Percentiles rank a stretch among this genome's conserved stretches.
phyloP scores from a whole-genome alignment of 2,888 invertebrate species.

The Drosophila planitibia region DNA sequence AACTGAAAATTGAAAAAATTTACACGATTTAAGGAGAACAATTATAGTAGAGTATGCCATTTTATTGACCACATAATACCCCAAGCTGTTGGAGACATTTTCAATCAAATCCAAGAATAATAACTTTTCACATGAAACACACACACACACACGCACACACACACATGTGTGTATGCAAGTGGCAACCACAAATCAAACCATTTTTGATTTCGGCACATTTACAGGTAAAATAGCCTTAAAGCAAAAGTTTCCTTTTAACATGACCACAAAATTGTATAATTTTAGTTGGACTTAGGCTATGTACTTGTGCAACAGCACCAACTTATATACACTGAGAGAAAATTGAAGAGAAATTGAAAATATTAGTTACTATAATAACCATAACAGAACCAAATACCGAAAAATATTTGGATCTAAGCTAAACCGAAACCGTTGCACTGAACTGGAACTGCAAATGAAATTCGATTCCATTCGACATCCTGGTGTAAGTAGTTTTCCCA shows the following conservation, averaged over 20 bases:
- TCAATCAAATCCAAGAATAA: constrained; percentile 23
- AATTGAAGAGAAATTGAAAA: background rate
- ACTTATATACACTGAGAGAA: constrained; percentile 1
- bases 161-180: background rate
- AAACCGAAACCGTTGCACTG: no score
- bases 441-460: background rate
- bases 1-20: constrained; percentile 10
- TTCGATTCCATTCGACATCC: background rate
- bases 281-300: constrained; percentile 46
- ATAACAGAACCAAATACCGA: no score
- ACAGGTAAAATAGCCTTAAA: constrained; percentile 16
- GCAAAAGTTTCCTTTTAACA: constrained; percentile 27
- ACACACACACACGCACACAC: background rate
- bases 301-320: constrained; percentile 19
- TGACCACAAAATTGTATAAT: constrained; percentile 55
- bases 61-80: background rate
- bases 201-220: constrained; percentile 53
- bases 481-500: background rate
- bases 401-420: no score
- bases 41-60: background rate
- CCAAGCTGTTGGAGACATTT: background rate
- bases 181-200: background rate
- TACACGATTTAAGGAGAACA: constrained; percentile 2
- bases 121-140: constrained; percentile 31
- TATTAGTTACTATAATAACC: no score